Conservation (phyloP, 1,140 invertebrate species). For the Mercenaria mercenaria region DNA sequence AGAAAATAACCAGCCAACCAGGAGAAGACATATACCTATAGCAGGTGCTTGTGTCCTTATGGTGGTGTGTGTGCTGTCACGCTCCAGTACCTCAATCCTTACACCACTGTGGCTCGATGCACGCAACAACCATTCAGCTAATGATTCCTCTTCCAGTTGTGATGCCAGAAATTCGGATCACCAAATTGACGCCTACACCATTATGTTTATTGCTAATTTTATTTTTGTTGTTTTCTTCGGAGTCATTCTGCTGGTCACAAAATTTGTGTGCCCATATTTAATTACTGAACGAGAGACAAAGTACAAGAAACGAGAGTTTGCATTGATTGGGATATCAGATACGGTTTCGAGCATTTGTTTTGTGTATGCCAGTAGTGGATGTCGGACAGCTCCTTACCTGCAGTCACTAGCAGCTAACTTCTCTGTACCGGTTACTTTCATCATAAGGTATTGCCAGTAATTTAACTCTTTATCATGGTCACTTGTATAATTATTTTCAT, state of each 20-base stretch:
- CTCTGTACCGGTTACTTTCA: conserved; percentile 71
- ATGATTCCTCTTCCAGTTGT: background rate
- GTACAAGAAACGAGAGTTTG: conserved; percentile 61
- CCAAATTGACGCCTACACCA: conserved; percentile 64
- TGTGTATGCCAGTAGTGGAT: conserved; percentile 71
- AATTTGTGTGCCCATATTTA: conserved; percentile 43
- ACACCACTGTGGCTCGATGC: conserved; percentile 72
- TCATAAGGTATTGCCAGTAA: conserved; percentile 67
- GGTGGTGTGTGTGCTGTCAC: conserved; percentile 37
- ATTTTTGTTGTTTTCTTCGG: conserved; percentile 50
- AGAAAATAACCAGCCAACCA: background rate
- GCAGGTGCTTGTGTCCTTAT: conserved; percentile 4
- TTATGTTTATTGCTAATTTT: conserved; percentile 67
- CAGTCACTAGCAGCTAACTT: conserved; percentile 72
- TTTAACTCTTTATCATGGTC: background rate
- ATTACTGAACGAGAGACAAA: conserved; percentile 34
- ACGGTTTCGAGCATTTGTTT: conserved; percentile 67
- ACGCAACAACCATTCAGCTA: conserved; percentile 23
- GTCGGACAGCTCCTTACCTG: conserved; percentile 74
- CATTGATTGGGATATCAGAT: conserved; percentile 68
- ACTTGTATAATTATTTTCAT: background rate
- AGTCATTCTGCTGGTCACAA: conserved; percentile 47
- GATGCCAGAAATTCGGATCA: conserved; percentile 14
- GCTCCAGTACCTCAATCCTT: conserved; percentile 68
- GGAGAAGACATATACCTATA: background rate